Conservation (phyloP, 2,888 invertebrate species). For the Saturnia japonica region DNA sequence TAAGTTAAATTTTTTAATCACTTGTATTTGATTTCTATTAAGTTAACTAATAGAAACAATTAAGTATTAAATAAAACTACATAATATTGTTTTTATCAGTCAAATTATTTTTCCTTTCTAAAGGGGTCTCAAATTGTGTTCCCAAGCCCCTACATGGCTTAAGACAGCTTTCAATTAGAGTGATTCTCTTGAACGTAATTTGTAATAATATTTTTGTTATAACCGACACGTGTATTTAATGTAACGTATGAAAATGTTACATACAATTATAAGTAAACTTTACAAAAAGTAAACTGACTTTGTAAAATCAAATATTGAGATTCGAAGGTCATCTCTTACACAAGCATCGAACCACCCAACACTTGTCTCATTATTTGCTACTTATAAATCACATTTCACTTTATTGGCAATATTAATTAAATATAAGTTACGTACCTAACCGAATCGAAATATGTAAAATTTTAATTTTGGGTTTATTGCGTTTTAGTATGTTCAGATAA, state of each 20-base stretch:
- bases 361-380: conserved; percentile 5
- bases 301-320: conserved; percentile 3
- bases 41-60: too few relatives aligned
- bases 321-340: neutral
- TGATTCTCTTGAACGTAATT: neutral
- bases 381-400: conserved; percentile 9
- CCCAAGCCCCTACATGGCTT: too few relatives aligned
- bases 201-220: neutral
- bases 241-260: neutral
- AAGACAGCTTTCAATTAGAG: too few relatives aligned
- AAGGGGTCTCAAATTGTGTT: too few relatives aligned
- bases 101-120: too few relatives aligned
- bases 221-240: neutral
- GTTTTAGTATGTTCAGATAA: neutral
- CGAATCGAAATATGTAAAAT: neutral
- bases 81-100: too few relatives aligned
- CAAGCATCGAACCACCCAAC: conserved; percentile 1
- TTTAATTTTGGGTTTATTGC: neutral
- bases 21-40: too few relatives aligned
- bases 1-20: too few relatives aligned
- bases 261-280: neutral
- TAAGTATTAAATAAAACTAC: too few relatives aligned
- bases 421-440: neutral
- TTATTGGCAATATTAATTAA: conserved; percentile 1
- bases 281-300: neutral